Evolutionary conservation across 2,797 vertebrate genomes (phyloP), one percentile per base, ranked within the genome.

Genomic region (Perodicticus potto): DNA sequence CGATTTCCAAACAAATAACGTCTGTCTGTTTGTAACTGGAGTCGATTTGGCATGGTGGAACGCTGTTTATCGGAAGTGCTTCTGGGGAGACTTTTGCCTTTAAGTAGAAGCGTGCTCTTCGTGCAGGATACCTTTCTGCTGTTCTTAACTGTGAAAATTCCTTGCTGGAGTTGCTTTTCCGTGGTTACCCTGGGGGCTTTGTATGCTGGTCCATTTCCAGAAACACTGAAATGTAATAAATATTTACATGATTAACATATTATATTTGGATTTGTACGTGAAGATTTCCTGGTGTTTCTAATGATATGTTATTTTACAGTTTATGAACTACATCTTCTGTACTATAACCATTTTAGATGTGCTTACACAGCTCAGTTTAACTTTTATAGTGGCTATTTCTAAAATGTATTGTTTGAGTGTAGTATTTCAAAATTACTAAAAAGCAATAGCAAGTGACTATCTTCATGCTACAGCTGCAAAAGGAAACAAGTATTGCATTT

Each of bases 171-270:
- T 57, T 98, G 98, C 94, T 98, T 98, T 97, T 98, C 98, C 97
- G 98, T 84, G 63, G 97, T 96, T 95, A 98, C 76, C 85, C 98
- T 98, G 92, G 98, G 99, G 90, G 98, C 97, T 98, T 98, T 99
- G 90, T 98, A 98, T 91, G 99, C 98, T 85, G 98, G 98, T 91
- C 97, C 98, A 80, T 98, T 99, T 97, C 98, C 98, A 88, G 98
- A 98, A 94, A 98, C 98, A 97, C 99, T 99, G 98, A 98, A 97
- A 97, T 77, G 92, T 63, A 96, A 85, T 55, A 94, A 96, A 95
- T 82, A 97, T 85, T 89, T 86, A 91, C 88, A 96, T 92, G 59
- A 94, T 93, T 93, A 97, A 93, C 7, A 80, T 67, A 96, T 7
- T 37, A 74, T 29, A 34, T 73, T 92, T 84, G 45, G 72, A 93